Evolutionary conservation across 2,888 invertebrate genomes (phyloP), one percentile per base, ranked within the genome.

Genomic region (Aphodius granarius): DNA sequence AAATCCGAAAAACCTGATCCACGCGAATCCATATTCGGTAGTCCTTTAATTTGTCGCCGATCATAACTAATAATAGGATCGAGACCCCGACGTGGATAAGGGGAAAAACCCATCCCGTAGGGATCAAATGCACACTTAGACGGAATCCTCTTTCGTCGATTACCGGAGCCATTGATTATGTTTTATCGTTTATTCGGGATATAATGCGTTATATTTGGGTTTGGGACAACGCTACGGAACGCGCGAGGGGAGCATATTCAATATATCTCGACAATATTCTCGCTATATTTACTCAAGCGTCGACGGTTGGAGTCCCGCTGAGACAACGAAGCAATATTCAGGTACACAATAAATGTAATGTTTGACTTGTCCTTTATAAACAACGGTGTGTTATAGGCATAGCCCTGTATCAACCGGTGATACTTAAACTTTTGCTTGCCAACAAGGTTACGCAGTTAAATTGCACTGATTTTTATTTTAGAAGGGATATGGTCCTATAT

Each of bases 11-110:
- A 43, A 43, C 43, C 43, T 43, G 13, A 73, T 65, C 66, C 74
- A 64, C 72, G 71, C 66, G 20, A 5, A 21, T 21, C 66, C 16
- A n/a, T 21, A 19, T n/a, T n/a, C 66, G 15, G 21, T 66, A 66
- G 18, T 66, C 43, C 63, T 19, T 43, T 72, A 72, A 72, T 72
- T 62, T 63, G 63, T 19, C 72, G 72, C n/a, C 18, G 72, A 72
- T 72, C 72, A 63, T 63, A 43, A 63, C 72, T 72, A 63, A 63
- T 63, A 72, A 72, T 72, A 63, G 72, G 63, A 62, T 72, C 20
- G 17, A 15, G 43, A 43, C 43, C 43, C 43, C 43, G 15, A 9
- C 66, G 17, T 16, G 21, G 18, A 66, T 5, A 21, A 15, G 21
- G 66, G 21, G 66, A 66, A 66, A 66, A 21, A 66, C 66, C 66